Evolutionary conservation across 2,113 vertebrate species (phyloP).

Genomic region (Larimichthys crocea): DNA sequence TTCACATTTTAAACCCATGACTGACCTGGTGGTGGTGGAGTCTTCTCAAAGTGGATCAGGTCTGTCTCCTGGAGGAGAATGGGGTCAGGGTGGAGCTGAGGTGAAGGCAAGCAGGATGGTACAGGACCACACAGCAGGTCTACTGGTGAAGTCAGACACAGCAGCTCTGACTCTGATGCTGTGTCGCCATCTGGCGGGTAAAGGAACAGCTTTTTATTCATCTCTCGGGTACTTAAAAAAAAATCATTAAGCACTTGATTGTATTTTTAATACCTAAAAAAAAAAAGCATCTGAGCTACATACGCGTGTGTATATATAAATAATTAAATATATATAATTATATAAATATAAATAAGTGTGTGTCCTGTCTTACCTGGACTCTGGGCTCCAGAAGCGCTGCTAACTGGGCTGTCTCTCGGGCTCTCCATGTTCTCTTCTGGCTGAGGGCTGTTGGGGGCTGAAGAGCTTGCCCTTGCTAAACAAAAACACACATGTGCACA

Average conservation of each 20-base stretch:
- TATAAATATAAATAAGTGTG: no score
- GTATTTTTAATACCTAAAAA: background rate
- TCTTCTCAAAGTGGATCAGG: slow-evolving; percentile 93
- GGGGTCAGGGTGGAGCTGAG: slow-evolving; percentile 93
- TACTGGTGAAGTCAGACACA: slow-evolving; percentile 87
- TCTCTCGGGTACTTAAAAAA: no score
- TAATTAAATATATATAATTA: no score
- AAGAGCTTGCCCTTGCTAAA: slow-evolving; percentile 75
- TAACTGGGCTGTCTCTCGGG: slow-evolving; percentile 68
- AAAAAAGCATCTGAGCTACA: no score
- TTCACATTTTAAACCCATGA: background rate
- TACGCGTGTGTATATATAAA: background rate
- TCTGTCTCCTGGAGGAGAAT: slow-evolving; percentile 86
- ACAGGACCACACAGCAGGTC: slow-evolving; percentile 96
- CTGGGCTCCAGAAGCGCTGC: slow-evolving; percentile 50
- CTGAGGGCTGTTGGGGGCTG: slow-evolving; percentile 70
- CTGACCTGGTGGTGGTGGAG: slow-evolving; percentile 48
- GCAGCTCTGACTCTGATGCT: slow-evolving; percentile 87
- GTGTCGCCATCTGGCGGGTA: slow-evolving; percentile 73
- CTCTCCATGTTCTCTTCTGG: slow-evolving; percentile 54
- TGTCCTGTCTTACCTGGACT: slow-evolving; percentile 66
- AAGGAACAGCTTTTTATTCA: background rate
- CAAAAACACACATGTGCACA: slow-evolving; percentile 14
- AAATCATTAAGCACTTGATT: background rate
- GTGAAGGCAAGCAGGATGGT: slow-evolving; percentile 95